Evolutionary conservation across 2,797 vertebrate species (phyloP).

Genomic region (Gymnothorax javanicus): DNA sequence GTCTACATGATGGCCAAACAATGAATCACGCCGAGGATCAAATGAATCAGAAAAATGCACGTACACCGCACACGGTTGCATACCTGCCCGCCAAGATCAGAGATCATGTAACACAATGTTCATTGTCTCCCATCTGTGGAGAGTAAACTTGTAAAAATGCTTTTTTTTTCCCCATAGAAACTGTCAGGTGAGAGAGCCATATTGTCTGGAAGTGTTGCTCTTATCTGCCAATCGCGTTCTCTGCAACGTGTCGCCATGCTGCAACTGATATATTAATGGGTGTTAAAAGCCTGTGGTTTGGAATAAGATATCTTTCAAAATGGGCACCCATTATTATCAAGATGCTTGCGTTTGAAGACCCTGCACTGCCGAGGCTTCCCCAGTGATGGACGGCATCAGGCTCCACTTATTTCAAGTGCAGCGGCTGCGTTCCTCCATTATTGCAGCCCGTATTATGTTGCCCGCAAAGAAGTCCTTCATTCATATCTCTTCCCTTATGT

Average conservation of each 20-base stretch:
- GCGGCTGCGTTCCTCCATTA: slow-evolving; percentile 39
- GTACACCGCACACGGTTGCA: neutral
- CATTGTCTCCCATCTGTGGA: neutral
- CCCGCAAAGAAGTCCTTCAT: slow-evolving; percentile 37
- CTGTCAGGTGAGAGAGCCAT: slow-evolving; percentile 24
- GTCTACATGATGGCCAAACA: neutral
- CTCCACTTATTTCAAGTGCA: slow-evolving; percentile 16
- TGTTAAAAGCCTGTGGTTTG: slow-evolving; percentile 42
- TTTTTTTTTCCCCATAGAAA: slow-evolving; percentile 6
- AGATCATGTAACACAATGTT: neutral
- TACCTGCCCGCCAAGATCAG: slow-evolving; percentile 1
- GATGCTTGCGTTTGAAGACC: slow-evolving; percentile 41
- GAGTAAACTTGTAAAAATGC: slow-evolving; percentile 4
- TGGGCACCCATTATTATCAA: slow-evolving; percentile 37
- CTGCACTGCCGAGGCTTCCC: slow-evolving; percentile 34
- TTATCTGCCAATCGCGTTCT: neutral
- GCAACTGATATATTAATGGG: slow-evolving; percentile 31
- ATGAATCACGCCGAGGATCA: neutral
- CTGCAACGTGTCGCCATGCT: neutral
- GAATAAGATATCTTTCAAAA: slow-evolving; percentile 47
- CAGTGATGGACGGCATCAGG: slow-evolving; percentile 33
- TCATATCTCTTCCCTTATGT: slow-evolving; percentile 33
- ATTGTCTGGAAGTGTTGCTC: neutral
- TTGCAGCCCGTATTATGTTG: slow-evolving; percentile 26
- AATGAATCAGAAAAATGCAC: neutral